phyloP scores from a whole-genome alignment of 2,888 invertebrate species.

The Theretra japonica region DNA sequence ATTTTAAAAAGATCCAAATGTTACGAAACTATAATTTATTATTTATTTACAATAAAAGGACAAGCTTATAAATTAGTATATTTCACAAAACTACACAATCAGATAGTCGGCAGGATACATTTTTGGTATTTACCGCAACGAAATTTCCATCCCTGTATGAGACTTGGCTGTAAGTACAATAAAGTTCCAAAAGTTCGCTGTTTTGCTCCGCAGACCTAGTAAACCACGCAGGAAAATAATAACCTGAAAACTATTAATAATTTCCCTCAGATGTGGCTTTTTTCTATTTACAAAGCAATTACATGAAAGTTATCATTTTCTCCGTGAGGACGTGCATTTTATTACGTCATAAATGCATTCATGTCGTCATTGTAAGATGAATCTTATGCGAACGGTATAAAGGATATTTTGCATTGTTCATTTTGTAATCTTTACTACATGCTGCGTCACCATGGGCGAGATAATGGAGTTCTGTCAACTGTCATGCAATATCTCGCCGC shows the following conservation, averaged over 20 bases:
- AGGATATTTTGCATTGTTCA: constrained; percentile 41
- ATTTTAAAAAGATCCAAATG: too few relatives aligned
- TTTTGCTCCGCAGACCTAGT: not conserved
- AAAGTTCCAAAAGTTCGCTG: not conserved
- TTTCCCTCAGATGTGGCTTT: constrained; percentile 55
- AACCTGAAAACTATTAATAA: constrained; percentile 3
- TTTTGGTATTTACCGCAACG: too few relatives aligned
- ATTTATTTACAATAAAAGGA: too few relatives aligned
- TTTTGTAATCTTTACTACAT: constrained; percentile 40
- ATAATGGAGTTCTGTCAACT: constrained; percentile 51
- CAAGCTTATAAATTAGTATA: too few relatives aligned
- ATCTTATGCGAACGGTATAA: constrained; percentile 37
- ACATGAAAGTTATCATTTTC: constrained; percentile 55
- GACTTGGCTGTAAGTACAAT: too few relatives aligned
- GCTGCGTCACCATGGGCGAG: constrained; percentile 35
- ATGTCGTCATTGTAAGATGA: constrained; percentile 36
- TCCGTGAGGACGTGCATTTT: constrained; percentile 47
- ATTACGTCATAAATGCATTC: constrained; percentile 41
- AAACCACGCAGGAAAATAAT: not conserved
- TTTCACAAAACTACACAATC: too few relatives aligned
- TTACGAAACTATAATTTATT: too few relatives aligned
- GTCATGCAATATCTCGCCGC: constrained; percentile 51
- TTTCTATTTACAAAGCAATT: constrained; percentile 70
- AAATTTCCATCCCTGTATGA: too few relatives aligned
- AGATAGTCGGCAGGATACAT: too few relatives aligned